Evolutionary conservation across 1,140 invertebrate species (phyloP), one percentile per base, ranked within the genome.

Genomic region (Drosophila prosaltans): DNA sequence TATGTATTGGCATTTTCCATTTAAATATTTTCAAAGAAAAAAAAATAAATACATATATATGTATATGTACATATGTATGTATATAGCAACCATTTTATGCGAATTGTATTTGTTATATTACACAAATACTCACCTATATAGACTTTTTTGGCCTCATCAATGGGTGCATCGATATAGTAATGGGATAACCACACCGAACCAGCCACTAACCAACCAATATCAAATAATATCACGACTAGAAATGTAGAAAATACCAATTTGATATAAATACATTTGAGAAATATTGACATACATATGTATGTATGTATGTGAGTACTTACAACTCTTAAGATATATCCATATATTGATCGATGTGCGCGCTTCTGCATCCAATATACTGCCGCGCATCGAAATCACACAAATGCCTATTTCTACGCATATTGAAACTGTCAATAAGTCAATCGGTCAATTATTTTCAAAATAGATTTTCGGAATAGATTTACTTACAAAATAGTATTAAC

Each of bases 341-440:
- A 97, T 96, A 92, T 97, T 95, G 94, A 97, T 97, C 66, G 95
- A 94, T 48, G 94, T 94, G 57, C 97, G 93, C 1, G 95, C 95
- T 30, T 93, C 93, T 1, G 95, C 95, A 81, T 97, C 95, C 62
- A 98, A 93, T 80, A 98, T 98, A 74, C 96, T 96, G 62, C 97
- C 97, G 68, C 96, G 93, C 92, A 97, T 95, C 59, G 97, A 96
- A 59, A 97, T 94, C 71, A 95, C 93, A 72, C 95, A 95, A 69
- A 98, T 96, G 68, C 93, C 94, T 54, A 95, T 93, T 92, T 98
- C 97, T 54, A 96, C 93, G 36, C 95, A 82, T 83, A 96, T 94
- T 55, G 95, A 95, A 61, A 94, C 93, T 75, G 93, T 84, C 6
- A 36, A 36, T 6, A 36, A 36, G 6, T 36, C 32, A 36, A 36